A percentile compares a stretch with the other conserved stretches of the same genome.
phyloP scores from a whole-genome alignment of 1,140 invertebrate species.

The Drosophila yakuba region DNA sequence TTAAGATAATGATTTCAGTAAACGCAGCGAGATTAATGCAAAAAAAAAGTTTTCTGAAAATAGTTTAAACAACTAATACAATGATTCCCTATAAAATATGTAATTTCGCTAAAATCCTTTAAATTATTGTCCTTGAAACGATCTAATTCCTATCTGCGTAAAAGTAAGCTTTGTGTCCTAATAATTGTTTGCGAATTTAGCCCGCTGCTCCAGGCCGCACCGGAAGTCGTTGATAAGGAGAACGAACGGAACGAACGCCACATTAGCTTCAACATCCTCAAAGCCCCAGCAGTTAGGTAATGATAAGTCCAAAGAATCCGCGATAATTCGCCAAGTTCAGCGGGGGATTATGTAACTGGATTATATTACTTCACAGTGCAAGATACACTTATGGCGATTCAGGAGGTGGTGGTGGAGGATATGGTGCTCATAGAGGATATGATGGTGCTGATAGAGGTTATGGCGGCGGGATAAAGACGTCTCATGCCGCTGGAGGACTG shows the following conservation, averaged over 20 bases:
- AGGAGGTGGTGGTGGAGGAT: conserved; percentile 25
- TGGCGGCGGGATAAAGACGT: conserved; percentile 44
- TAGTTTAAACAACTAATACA: no score
- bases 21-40: no score
- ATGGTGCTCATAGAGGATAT: conserved; percentile 8
- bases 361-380: conserved; percentile 21
- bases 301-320: conserved; percentile 26
- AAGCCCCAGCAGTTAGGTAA: conserved; percentile 62
- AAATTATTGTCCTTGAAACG: no score
- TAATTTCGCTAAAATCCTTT: no score
- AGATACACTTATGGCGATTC: conserved; percentile 40
- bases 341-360: conserved; percentile 3
- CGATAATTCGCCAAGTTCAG: conserved; percentile 30
- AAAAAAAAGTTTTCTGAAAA: no score
- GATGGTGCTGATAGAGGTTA: conserved; percentile 1
- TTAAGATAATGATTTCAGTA: no score
- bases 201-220: conserved; percentile 43
- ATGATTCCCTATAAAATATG: no score
- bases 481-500: conserved; percentile 18
- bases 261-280: conserved; percentile 42
- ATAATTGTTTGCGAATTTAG: conserved; percentile 47
- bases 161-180: background rate
- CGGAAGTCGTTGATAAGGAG: conserved; percentile 65
- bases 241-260: conserved; percentile 57
- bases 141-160: background rate